Conservation (phyloP, 2,113 vertebrate genomes). For the Taxidea taxus region DNA sequence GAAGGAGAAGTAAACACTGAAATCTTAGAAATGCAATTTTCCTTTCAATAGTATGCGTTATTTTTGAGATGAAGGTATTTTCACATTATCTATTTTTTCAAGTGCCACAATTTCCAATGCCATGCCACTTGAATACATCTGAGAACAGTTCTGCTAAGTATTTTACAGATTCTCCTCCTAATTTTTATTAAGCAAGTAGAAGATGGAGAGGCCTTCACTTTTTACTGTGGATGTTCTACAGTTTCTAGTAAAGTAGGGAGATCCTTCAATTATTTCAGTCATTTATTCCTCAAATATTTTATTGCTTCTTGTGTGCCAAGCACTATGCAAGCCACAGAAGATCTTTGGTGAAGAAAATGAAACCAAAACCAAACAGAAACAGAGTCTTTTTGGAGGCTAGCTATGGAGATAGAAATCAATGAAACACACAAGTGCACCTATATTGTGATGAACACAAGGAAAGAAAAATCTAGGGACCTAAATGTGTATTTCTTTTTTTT, state of each 20-base stretch:
- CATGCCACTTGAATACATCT: background rate
- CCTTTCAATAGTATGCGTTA: background rate
- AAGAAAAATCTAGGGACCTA: background rate
- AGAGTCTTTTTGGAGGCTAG: background rate
- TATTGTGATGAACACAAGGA: background rate
- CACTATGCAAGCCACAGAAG: background rate
- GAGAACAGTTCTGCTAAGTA: background rate
- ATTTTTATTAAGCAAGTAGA: background rate
- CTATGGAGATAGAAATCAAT: background rate
- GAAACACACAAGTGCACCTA: background rate
- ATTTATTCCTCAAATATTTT: background rate
- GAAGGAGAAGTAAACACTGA: background rate
- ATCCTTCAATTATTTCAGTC: background rate
- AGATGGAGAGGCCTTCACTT: background rate
- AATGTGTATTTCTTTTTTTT: background rate
- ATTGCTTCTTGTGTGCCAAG: background rate
- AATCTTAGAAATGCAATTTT: background rate
- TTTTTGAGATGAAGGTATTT: conserved; percentile 4
- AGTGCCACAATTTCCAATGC: background rate
- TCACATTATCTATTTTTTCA: background rate
- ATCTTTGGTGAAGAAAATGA: background rate
- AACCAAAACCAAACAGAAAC: background rate
- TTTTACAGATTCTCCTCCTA: background rate
- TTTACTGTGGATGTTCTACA: background rate
- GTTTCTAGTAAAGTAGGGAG: background rate